Base-by-base conservation (phyloP, 2,888 invertebrate species). In the Protophormia terraenovae region DNA sequence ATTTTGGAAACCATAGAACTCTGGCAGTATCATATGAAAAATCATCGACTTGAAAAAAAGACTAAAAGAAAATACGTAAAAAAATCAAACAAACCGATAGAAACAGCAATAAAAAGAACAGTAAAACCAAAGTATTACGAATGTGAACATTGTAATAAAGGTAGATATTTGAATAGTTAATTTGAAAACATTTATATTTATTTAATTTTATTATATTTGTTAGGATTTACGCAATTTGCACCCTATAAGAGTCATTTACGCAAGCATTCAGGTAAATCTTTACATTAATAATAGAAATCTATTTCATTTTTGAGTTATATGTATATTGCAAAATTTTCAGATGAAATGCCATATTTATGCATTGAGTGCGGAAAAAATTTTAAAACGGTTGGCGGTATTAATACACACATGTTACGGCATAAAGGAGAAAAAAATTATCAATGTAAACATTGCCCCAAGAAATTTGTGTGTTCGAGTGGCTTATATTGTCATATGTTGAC, bases 301-400 rank as follows among this genome's bases (percentile, higher is more conserved):
- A 10, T 14, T 27, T 60, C 35, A 7, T 38, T 22, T 16, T 38
- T 14, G n/a, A n/a, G n/a, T n/a, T n/a, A n/a, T n/a, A n/a, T n/a
- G n/a, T n/a, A n/a, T n/a, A n/a, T n/a, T n/a, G n/a, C n/a, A n/a
- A 3, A n/a, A 29, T 76, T 50, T 41, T 12, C 8, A 80, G 80
- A 32, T n/a, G 83, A 80, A 16, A 19, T 55, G 47, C 66, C 79
- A 1, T 83, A 41, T 14, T 45, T 80, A 35, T 86, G 86, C 38
- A 67, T 76, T 38, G 83, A 86, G 45, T 86, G 86, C 58, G 83
- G 80, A 5, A 86, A 77, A 77, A 72, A 80, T 45, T 86, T 83
- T 47, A 72, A 66, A 55, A 45, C 55, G 10, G 16, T 38, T 0
- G 38, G 80, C 16, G 50, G 76, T 32, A 62, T 83, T 45, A 72